Evolutionary conservation across 2,888 invertebrate species (phyloP).

Genomic region (Cryptocephalus moraei): DNA sequence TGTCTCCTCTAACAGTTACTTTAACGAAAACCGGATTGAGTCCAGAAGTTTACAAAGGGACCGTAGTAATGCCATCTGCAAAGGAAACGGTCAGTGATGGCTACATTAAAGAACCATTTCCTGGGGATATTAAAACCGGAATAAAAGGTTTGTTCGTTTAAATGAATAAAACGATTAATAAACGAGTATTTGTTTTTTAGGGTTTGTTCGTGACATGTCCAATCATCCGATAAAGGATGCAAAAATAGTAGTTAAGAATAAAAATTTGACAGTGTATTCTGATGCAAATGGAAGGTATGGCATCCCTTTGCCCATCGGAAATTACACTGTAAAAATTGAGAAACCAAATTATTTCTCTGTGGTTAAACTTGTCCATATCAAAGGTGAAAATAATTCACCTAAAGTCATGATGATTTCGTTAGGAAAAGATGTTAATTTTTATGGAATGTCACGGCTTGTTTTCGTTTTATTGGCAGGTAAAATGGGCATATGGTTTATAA

Average conservation of each 20-base stretch:
- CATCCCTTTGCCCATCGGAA: slow-evolving; percentile 40
- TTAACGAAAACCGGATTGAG: slow-evolving; percentile 5
- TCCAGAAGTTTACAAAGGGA: slow-evolving; percentile 7
- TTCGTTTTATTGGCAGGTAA: slow-evolving; percentile 66
- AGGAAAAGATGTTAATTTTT: slow-evolving; percentile 52
- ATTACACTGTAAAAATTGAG: slow-evolving; percentile 44
- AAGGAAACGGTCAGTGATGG: slow-evolving; percentile 9
- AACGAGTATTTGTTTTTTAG: slow-evolving; percentile 28
- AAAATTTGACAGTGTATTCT: slow-evolving; percentile 32
- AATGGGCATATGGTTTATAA: too few species aligned
- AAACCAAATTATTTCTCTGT: slow-evolving; percentile 50
- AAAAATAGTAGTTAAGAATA: slow-evolving; percentile 39
- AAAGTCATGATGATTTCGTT: slow-evolving; percentile 58
- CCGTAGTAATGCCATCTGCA: slow-evolving; percentile 6
- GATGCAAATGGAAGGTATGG: slow-evolving; percentile 43
- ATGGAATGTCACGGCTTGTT: slow-evolving; percentile 65
- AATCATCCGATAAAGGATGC: slow-evolving; percentile 49
- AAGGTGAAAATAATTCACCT: slow-evolving; percentile 34
- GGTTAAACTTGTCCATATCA: slow-evolving; percentile 37
- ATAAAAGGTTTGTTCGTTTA: slow-evolving; percentile 19
- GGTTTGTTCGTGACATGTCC: slow-evolving; percentile 48
- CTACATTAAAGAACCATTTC: slow-evolving; percentile 17
- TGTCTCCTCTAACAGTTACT: slow-evolving; percentile 33
- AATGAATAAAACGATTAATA: neutral
- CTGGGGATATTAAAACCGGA: slow-evolving; percentile 17